phyloP scores from a whole-genome alignment of 2,797 vertebrate genomes.

The Clarias platycephalus region DNA sequence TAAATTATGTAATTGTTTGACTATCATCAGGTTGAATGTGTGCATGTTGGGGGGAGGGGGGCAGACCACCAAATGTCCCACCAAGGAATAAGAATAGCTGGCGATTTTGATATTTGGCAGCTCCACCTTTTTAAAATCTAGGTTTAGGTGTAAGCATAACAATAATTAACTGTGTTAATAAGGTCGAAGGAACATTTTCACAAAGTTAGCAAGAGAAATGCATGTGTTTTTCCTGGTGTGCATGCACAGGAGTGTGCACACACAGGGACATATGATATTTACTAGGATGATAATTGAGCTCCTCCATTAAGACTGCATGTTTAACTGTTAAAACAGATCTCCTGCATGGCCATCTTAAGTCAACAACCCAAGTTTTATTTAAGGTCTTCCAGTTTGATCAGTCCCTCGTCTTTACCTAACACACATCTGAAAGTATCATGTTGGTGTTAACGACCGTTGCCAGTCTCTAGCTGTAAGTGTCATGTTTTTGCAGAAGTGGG shows the following conservation, averaged over 20 bases:
- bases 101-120: neutral
- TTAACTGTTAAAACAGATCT: neutral
- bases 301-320: constrained; percentile 34
- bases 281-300: constrained; percentile 47
- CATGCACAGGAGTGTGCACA: too few relatives aligned
- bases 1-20: neutral
- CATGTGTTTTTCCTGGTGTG: neutral
- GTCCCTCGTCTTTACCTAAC: neutral
- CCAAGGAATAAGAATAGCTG: neutral
- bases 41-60: neutral
- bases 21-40: neutral
- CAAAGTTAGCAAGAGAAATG: neutral
- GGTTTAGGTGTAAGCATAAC: neutral
- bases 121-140: neutral
- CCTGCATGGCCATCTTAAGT: neutral
- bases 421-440: neutral
- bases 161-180: neutral
- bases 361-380: neutral
- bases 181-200: neutral
- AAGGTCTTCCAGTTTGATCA: neutral
- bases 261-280: constrained; percentile 21
- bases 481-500: constrained; percentile 25
- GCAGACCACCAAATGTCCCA: neutral
- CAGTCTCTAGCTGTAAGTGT: neutral
- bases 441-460: neutral